Conservation (phyloP, 2,797 vertebrate species). For the Betta splendens region DNA sequence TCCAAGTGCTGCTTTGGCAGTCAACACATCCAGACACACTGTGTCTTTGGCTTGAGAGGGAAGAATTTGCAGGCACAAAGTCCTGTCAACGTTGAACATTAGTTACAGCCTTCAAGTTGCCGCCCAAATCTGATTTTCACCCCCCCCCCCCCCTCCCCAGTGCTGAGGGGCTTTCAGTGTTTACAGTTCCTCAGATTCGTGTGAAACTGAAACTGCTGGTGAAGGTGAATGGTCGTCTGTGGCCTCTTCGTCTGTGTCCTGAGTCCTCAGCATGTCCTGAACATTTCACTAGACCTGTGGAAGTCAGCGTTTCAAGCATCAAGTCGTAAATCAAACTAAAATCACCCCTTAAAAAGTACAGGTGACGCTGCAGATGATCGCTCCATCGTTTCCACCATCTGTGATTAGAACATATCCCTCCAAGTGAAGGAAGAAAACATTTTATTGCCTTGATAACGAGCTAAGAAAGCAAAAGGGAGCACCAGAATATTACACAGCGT, state of each 20-base stretch:
- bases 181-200: neutral
- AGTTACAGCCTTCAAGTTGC: neutral
- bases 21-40: neutral
- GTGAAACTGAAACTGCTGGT: neutral
- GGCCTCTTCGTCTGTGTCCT: too few relatives aligned
- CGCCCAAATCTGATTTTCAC: too few relatives aligned
- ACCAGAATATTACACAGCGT: conserved; percentile 24
- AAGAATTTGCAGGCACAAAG: neutral
- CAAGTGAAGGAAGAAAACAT: conserved; percentile 20
- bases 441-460: conserved; percentile 34
- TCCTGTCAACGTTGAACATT: neutral
- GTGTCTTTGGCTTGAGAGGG: neutral
- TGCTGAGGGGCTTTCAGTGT: neutral
- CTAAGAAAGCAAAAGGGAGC: conserved; percentile 21
- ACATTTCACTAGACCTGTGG: too few relatives aligned
- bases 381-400: conserved; percentile 11
- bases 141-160: too few relatives aligned
- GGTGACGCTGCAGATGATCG: neutral
- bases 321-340: neutral
- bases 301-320: too few relatives aligned
- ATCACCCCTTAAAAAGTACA: conserved; percentile 4
- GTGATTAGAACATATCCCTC: conserved; percentile 29
- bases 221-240: neutral
- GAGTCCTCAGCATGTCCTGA: too few relatives aligned
- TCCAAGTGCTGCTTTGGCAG: neutral